These are phyloP conservation scores for Elmis aenea DNA, from an alignment of 2,888 invertebrate genomes.

Conservation along the genomic window DNA sequence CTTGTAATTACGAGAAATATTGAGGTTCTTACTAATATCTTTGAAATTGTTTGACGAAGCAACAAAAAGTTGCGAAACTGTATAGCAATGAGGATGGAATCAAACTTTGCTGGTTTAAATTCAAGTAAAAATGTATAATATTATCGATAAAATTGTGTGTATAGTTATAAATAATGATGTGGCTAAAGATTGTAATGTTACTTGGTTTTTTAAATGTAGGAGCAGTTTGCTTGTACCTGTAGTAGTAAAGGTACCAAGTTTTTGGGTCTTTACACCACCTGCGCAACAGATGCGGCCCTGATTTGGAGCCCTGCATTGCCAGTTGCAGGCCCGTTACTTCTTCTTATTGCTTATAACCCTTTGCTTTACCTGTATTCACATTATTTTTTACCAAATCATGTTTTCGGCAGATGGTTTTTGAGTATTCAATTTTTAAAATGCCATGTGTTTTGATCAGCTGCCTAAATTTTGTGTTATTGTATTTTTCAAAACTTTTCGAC, in stretches of 20 bases:
- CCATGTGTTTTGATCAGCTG: constrained; percentile 45
- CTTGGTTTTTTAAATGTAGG: too few relatives aligned
- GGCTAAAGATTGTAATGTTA: too few relatives aligned
- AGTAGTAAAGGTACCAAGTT: constrained; percentile 8
- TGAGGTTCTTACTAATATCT: too few relatives aligned
- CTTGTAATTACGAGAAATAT: too few relatives aligned
- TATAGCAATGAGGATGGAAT: too few relatives aligned
- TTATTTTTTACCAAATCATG: constrained; percentile 44
- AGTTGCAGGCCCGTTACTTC: constrained; percentile 42
- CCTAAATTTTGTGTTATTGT: constrained; percentile 28
- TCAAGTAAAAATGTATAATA: too few relatives aligned
- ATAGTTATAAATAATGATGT: too few relatives aligned
- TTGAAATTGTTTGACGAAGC: too few relatives aligned
- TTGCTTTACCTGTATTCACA: constrained; percentile 39
- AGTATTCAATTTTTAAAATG: constrained; percentile 38
- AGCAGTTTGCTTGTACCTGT: too few relatives aligned
- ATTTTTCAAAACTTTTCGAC: constrained; percentile 28
- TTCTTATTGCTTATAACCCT: constrained; percentile 39
- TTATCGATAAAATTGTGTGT: too few relatives aligned
- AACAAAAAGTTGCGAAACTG: too few relatives aligned
- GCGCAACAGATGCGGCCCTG: constrained; percentile 46
- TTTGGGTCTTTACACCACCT: constrained; percentile 35
- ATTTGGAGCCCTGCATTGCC: constrained; percentile 40
- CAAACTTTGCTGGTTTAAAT: not conserved
- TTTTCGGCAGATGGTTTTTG: constrained; percentile 42